Percentiles rank a stretch among this genome's conserved stretches.
These are phyloP conservation scores for Thymelicus sylvestris DNA, from an alignment of 2,888 invertebrate species.

Conservation along the genomic window DNA sequence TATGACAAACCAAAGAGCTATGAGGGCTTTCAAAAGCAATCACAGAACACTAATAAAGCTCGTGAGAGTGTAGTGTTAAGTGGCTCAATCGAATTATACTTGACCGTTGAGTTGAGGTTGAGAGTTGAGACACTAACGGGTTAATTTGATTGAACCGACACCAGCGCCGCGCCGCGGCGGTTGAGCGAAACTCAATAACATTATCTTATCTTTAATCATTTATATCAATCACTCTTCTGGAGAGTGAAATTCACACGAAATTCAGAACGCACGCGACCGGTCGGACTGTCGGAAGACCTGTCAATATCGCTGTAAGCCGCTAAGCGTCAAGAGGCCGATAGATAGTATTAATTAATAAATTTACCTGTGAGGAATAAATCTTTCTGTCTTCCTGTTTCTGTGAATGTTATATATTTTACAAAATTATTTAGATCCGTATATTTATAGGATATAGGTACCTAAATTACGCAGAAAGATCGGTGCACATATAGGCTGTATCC, in stretches of 20 bases:
- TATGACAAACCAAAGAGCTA: not conserved
- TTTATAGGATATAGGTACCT: no score
- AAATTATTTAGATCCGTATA: no score
- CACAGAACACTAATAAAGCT: constrained; percentile 9
- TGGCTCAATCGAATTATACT: constrained; percentile 36
- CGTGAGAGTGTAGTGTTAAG: constrained; percentile 5
- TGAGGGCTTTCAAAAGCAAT: not conserved
- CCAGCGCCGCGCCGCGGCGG: not conserved
- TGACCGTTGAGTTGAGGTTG: constrained; percentile 21
- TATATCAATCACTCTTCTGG: not conserved
- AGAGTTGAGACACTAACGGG: constrained; percentile 20
- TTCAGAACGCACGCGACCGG: no score
- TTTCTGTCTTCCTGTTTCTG: no score
- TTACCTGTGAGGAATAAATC: no score
- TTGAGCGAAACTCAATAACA: not conserved
- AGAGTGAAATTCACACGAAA: not conserved
- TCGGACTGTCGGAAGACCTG: no score
- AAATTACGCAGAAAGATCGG: no score
- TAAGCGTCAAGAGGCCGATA: no score
- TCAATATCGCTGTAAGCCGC: no score
- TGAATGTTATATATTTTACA: no score
- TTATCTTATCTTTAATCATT: not conserved
- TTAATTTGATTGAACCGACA: constrained; percentile 30
- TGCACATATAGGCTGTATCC: no score
- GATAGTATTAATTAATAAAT: no score